A percentile compares a stretch with the other conserved stretches of the same genome.
These are phyloP conservation scores for Plebejus argus DNA, from an alignment of 2,888 invertebrate genomes.

Conservation along the genomic window DNA sequence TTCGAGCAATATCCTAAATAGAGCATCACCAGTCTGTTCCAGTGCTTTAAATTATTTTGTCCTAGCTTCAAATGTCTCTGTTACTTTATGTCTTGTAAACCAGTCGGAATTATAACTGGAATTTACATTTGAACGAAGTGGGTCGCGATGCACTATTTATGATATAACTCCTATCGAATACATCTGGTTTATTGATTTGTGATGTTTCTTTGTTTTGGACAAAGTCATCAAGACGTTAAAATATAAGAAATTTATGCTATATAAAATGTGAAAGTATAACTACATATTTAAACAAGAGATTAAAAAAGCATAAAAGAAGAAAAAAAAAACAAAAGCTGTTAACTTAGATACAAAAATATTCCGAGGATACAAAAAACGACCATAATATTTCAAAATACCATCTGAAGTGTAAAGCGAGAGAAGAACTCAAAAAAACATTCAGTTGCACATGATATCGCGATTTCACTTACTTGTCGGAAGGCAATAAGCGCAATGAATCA, in stretches of 20 bases:
- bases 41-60: constrained; percentile 11
- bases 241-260: too few relatives aligned
- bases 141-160: constrained; percentile 19
- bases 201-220: background rate
- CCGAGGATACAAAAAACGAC: too few relatives aligned
- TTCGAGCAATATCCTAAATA: background rate
- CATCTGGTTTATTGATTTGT: constrained; percentile 19
- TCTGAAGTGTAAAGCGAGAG: background rate
- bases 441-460: constrained; percentile 30
- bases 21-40: background rate
- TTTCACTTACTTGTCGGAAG: constrained; percentile 37
- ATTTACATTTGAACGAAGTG: constrained; percentile 19
- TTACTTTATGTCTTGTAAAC: constrained; percentile 28
- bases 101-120: constrained; percentile 17
- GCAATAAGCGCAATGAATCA: constrained; percentile 37
- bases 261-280: too few relatives aligned
- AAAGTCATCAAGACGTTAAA: background rate
- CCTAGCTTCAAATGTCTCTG: constrained; percentile 26
- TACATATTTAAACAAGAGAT: background rate
- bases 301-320: too few relatives aligned
- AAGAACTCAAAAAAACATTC: background rate
- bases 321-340: background rate
- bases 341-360: too few relatives aligned
- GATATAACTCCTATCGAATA: constrained; percentile 12
- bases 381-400: too few relatives aligned